Base-by-base conservation (phyloP, 2,113 vertebrate genomes). In the Ginglymostoma cirratum region DNA sequence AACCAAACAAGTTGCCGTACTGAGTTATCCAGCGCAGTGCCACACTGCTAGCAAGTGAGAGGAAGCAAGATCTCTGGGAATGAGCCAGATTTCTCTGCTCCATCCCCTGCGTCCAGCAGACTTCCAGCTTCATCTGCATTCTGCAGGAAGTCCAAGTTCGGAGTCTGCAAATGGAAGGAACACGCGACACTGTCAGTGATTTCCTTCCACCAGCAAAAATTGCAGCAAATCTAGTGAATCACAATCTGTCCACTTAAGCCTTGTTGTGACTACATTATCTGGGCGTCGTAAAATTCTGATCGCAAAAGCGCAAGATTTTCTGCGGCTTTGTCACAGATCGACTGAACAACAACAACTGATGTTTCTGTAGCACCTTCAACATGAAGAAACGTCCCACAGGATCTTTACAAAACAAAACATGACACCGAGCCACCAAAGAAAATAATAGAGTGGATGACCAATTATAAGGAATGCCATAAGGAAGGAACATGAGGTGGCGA, bases 41-140 rank as follows among this genome's bases (percentile, higher is more conserved):
- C 99, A 3, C 99, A 99, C 96, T 98, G 97, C 24, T 98, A 98
- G 97, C 99, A 99, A 0, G 98, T 99, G 97, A 98, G 99, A 61
- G 98, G 98, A 96, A 99, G 99, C 12, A 99, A 98, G 96, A 98
- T 97, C 83, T 98, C 98, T 0, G 98, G 98, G 94, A 98, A 97
- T 0, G 97, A 96, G 0, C 97, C 97, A 0, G 97, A 96, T 96
- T 97, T 96, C 90, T 97, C 97, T 83, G 94, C 96, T 19, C 92
- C 96, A 6, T 96, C 96, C 15, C 67, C n/a, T 30, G 96, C 4
- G 55, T 89, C 66, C 21, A 83, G 61, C 14, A 70, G 83, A 30
- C 95, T 89, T 6, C 98, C 96, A 98, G 96, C 96, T 96, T 97
- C 78, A n/a, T 38, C 34, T 34, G 30, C 45, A 23, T 27, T 38